Percentiles rank a stretch among this genome's conserved stretches.
Evolutionary conservation across 2,797 vertebrate genomes (phyloP).

Genomic region (Rhadinocentrus ornatus): DNA sequence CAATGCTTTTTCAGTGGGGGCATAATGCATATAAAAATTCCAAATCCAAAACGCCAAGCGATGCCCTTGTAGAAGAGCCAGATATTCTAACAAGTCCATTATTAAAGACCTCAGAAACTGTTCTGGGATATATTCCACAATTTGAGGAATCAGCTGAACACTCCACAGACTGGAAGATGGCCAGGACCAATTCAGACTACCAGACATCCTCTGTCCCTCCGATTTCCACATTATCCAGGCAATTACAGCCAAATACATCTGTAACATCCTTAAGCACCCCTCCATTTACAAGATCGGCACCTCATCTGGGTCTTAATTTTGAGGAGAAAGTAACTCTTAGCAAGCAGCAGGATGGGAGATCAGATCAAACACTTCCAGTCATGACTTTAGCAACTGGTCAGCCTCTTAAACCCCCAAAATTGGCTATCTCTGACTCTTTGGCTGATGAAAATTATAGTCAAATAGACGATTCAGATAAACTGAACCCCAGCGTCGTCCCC

Average conservation of each 20-base stretch:
- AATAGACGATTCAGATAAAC: constrained; percentile 40
- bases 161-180: constrained; percentile 46
- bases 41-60: constrained; percentile 39
- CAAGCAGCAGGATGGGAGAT: constrained; percentile 37
- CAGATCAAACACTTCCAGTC: constrained; percentile 28
- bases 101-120: constrained; percentile 50
- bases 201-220: constrained; percentile 38
- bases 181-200: constrained; percentile 44
- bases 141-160: constrained; percentile 45
- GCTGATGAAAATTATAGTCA: constrained; percentile 40
- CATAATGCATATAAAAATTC: constrained; percentile 39
- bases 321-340: constrained; percentile 36
- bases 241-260: constrained; percentile 48
- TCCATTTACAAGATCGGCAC: constrained; percentile 21
- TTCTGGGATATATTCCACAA: constrained; percentile 21
- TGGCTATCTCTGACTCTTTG: constrained; percentile 25
- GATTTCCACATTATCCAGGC: constrained; percentile 30
- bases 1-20: constrained; percentile 24
- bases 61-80: constrained; percentile 42
- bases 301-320: constrained; percentile 39
- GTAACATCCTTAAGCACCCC: constrained; percentile 27
- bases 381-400: constrained; percentile 35
- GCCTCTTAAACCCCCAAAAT: constrained; percentile 38
- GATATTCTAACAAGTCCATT: constrained; percentile 43
- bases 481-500: constrained; percentile 56